Base-by-base conservation (phyloP, 1,140 invertebrate species). In the Drosophila guanche region DNA sequence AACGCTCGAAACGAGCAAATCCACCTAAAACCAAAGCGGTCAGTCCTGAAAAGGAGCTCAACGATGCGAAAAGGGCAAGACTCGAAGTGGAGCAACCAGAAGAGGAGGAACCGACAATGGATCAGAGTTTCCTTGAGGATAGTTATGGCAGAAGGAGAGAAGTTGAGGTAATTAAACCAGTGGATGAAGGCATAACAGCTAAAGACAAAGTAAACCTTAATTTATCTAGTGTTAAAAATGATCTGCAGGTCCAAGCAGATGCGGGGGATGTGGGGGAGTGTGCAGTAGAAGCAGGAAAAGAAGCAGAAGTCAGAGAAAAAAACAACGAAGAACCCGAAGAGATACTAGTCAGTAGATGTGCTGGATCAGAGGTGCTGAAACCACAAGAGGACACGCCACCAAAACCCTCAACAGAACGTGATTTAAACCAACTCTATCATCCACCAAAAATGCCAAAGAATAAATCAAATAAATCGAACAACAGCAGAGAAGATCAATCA, bases 361-460 rank as follows among this genome's bases (percentile, higher is more conserved):
- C 16, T 20, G 16, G 33, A 37, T 3, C 10, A 10, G 2, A 12
- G n/a, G 4, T 16, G 6, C 25, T 25, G n/a, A 7, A 16, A 41
- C 1, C 25, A 27, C n/a, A 2, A 56, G 25, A 25, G 22, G 20
- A 40, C 12, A n/a, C 8, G n/a, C 37, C 14, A 41, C 8, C 57
- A 22, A 68, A 75, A 29, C 43, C 61, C 7, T 3, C 61, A 0
- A 77, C 47, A 7, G 57, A 77, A 57, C 70, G 46, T 2, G 68
- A 85, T 2, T 22, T 81, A 43, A 60, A 60, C 1, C 81, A 86
- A 46, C 43, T 85, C 0, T 86, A 77, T 56, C 51, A 81, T 67
- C 81, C 81, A 16, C 77, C 81, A 0, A 85, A 85, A 60, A 63
- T 86, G 69, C 48, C 83, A 7, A 81, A 77, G 56, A 54, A 23